A percentile compares a stretch with the other conserved stretches of the same genome.
Conservation (phyloP, 1,140 invertebrate genomes). For the silkworm (Bombyx mori) region ASM3026992v2 NC_085108.1:4811501-4812000, state of each 20-base stretch:
- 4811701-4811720: not conserved
- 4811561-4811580: too few species aligned
- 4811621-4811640: too few species aligned
- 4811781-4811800: too few species aligned
- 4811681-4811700: too few species aligned
- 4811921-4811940: conserved; percentile 11
- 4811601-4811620: too few species aligned
- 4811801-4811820: too few species aligned
- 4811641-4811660: too few species aligned
- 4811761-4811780: not conserved
- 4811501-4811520: too few species aligned
- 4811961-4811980: not conserved
- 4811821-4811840: not conserved
- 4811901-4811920: conserved; percentile 11
- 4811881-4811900: conserved; percentile 16
- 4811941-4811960: not conserved
- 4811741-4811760: not conserved
- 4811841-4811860: conserved; percentile 38
- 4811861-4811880: conserved; percentile 45
- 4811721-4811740: not conserved
- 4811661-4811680: too few species aligned
- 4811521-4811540: too few species aligned
- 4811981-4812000: not conserved
- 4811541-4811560: too few species aligned
- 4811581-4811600: too few species aligned